Evolutionary conservation across 2,113 vertebrate species (phyloP).

Genomic region (Scophthalmus maximus): DNA sequence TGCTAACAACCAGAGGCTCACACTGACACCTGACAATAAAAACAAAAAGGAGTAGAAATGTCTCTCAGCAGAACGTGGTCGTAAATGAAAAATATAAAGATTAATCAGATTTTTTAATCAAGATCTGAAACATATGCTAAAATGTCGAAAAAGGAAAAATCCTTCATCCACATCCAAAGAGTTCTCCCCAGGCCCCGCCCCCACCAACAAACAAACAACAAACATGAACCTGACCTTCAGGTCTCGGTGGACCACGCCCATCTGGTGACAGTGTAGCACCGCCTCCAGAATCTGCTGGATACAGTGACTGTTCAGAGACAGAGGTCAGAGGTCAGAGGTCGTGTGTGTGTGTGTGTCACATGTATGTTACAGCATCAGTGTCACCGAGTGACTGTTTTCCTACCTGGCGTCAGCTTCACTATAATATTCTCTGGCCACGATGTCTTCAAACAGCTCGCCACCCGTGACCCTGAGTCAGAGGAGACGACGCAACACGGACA

Average conservation of each 20-base stretch:
- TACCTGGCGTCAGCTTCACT: constrained; percentile 85
- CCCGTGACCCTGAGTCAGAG: constrained; percentile 79
- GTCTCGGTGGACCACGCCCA: constrained; percentile 80
- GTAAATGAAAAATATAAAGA: too few relatives aligned
- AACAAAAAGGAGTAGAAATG: neutral
- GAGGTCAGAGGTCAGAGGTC: constrained; percentile 35
- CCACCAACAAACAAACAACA: neutral
- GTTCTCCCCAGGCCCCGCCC: too few relatives aligned
- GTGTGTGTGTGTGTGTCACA: neutral
- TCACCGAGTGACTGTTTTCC: neutral
- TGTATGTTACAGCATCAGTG: neutral
- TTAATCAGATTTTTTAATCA: too few relatives aligned
- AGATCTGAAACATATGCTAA: too few relatives aligned
- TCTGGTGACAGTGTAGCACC: constrained; percentile 81
- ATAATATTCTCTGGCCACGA: constrained; percentile 85
- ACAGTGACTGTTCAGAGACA: constrained; percentile 68
- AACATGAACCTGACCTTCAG: constrained; percentile 64
- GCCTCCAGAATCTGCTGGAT: constrained; percentile 82
- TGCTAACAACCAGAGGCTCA: neutral
- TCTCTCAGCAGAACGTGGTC: too few relatives aligned
- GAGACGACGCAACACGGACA: neutral
- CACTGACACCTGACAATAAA: neutral
- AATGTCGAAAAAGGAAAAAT: too few relatives aligned
- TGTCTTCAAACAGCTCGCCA: constrained; percentile 85
- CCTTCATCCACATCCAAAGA: too few relatives aligned